A percentile compares a stretch with the other conserved stretches of the same genome.
These are phyloP conservation scores for Megaceryle maxima DNA, from an alignment of 2,113 vertebrate genomes.

Conservation along the genomic window DNA sequence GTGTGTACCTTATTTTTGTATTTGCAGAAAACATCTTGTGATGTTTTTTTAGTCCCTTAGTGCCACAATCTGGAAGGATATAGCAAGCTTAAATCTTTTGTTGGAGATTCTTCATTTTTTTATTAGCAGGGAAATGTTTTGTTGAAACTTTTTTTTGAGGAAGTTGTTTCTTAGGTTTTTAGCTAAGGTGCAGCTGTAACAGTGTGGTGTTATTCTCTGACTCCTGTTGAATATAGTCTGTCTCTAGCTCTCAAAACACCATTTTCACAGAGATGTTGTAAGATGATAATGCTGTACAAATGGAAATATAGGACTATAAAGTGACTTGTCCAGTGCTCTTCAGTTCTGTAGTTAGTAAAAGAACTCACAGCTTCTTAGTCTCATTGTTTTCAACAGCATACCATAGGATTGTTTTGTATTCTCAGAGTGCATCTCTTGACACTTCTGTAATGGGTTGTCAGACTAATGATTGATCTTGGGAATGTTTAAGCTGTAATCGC, in stretches of 20 bases:
- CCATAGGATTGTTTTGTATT: not conserved
- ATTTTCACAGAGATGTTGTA: not conserved
- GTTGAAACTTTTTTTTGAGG: not conserved
- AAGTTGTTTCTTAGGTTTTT: not conserved
- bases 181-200: not conserved
- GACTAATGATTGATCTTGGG: not conserved
- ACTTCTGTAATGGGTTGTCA: not conserved
- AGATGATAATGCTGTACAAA: not conserved
- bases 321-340: not conserved
- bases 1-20: not conserved
- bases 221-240: not conserved
- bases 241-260: not conserved
- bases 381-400: not conserved
- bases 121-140: not conserved
- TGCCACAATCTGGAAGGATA: not conserved
- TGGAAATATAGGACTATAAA: not conserved
- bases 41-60: not conserved
- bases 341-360: not conserved
- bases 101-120: not conserved
- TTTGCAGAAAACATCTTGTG: not conserved
- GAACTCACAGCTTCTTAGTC: not conserved
- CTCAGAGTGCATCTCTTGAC: not conserved
- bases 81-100: not conserved
- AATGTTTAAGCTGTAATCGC: not conserved
- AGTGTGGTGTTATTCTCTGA: not conserved